Percentiles rank a stretch among this genome's conserved stretches.
Conservation (phyloP, 2,113 vertebrate genomes). For the Neolamprologus devosi region DNA sequence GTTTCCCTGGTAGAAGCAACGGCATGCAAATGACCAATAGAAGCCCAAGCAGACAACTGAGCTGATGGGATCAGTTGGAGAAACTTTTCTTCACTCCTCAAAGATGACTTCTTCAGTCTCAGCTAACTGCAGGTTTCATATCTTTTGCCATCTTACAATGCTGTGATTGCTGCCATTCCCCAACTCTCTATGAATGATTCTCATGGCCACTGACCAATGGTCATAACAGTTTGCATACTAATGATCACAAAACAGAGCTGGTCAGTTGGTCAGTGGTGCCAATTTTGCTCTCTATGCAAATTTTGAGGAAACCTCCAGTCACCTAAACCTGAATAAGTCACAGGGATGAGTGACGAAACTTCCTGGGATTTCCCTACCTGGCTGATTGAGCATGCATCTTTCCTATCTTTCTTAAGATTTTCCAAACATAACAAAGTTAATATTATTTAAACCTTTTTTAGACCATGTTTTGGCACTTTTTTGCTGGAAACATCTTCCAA, state of each 20-base stretch:
- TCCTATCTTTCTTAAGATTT: not conserved
- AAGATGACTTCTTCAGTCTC: not conserved
- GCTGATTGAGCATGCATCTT: fast-evolving
- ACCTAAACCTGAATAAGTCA: not conserved
- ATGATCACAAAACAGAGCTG: not conserved
- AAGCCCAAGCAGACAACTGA: not conserved
- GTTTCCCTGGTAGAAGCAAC: not conserved
- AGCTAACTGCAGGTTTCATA: not conserved
- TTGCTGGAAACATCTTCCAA: not conserved
- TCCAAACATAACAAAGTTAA: not conserved
- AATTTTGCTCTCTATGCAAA: not conserved
- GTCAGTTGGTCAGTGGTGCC: fast-evolving
- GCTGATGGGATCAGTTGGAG: not conserved
- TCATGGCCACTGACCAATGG: fast-evolving
- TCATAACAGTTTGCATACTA: not conserved
- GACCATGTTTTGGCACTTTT: not conserved
- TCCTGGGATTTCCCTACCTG: not conserved
- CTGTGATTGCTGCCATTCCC: not conserved
- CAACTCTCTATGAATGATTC: not conserved
- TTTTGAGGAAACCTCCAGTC: not conserved
- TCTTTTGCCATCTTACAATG: fast-evolving
- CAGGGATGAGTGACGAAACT: not conserved
- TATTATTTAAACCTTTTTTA: not conserved
- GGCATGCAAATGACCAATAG: not conserved
- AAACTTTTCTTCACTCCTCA: not conserved